Evolutionary conservation across 2,113 vertebrate genomes (phyloP).

Genomic region (Mustelus asterias): DNA sequence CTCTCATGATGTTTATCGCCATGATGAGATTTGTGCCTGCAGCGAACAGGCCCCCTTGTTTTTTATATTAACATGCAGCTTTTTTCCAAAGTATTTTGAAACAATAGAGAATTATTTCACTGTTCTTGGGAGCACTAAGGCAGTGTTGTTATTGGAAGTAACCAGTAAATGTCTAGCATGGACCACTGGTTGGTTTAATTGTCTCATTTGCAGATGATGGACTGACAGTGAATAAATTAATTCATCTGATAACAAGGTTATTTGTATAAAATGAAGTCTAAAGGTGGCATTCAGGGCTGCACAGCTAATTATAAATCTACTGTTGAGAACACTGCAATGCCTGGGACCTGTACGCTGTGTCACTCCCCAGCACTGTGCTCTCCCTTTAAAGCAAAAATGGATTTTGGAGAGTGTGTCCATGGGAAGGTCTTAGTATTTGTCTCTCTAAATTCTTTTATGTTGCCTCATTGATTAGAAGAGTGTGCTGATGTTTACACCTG

Average conservation of each 20-base stretch:
- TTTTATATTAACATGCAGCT: not conserved
- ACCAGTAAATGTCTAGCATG: not conserved
- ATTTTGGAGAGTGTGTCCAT: not conserved
- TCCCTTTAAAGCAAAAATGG: not conserved
- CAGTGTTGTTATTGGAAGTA: not conserved
- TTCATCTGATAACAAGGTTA: not conserved
- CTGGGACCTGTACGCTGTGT: not conserved
- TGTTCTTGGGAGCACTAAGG: not conserved
- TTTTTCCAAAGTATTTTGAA: not conserved
- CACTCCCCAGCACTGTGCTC: not conserved
- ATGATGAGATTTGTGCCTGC: too few relatives aligned
- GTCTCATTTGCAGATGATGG: not conserved
- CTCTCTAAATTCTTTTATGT: not conserved
- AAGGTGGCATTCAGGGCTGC: not conserved
- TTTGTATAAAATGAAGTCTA: not conserved
- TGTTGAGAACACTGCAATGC: not conserved
- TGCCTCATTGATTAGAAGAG: not conserved
- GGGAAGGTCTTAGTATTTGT: not conserved
- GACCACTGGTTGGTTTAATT: not conserved
- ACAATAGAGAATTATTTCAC: not conserved
- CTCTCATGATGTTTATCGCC: too few relatives aligned
- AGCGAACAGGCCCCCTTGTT: too few relatives aligned
- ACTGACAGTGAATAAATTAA: not conserved
- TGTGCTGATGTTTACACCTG: not conserved
- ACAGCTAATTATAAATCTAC: not conserved